Base-by-base conservation (phyloP, 1,140 invertebrate species). In the Aphidius ervi region DNA sequence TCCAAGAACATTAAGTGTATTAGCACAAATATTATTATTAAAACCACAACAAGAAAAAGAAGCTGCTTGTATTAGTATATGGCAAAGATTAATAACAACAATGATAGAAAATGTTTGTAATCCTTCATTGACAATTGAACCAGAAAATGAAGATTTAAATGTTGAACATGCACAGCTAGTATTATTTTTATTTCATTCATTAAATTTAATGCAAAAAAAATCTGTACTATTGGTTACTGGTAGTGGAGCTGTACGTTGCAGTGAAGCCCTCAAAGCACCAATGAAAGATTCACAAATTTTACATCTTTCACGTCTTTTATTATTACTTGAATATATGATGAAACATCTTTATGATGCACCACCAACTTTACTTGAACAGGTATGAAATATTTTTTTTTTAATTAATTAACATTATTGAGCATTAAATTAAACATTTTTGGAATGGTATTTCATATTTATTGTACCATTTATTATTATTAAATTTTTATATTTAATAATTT, bases 171-270 rank as follows among this genome's bases (percentile, higher is more conserved):
- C 94, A 0, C 95, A 98, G 73, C 80, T 98, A 8, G 78, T 98
- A 62, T 82, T 98, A 1, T 97, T 97, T 74, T 80, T 98, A 2
- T 98, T 98, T 74, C 95, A 98, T 76, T 93, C 93, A 4, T 76
- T 98, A 39, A 95, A 93, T 69, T 79, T 98, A 39, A 97, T 97
- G 92, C 93, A 97, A 77, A 98, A 97, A 76, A 98, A 98, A 78
- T 89, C 90, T 4, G 91, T 98, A 1, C 78, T 98, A n/a, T 81
- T 97, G 8, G 81, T 90, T 61, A 87, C 88, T 9, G 88, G 89
- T 6, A 85, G 85, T 65, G 86, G 86, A 5, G 84, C 88, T 16
- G 84, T 88, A 50, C 78, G 85, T 62, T 87, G 86, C 66, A 85
- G 85, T 7, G 86, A 87, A 74, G 82, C 85, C n/a, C 82, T 86